Percentiles rank a stretch among this genome's conserved stretches.
Conservation (phyloP, 2,797 vertebrate species). For the Crenichthys baileyi region DNA sequence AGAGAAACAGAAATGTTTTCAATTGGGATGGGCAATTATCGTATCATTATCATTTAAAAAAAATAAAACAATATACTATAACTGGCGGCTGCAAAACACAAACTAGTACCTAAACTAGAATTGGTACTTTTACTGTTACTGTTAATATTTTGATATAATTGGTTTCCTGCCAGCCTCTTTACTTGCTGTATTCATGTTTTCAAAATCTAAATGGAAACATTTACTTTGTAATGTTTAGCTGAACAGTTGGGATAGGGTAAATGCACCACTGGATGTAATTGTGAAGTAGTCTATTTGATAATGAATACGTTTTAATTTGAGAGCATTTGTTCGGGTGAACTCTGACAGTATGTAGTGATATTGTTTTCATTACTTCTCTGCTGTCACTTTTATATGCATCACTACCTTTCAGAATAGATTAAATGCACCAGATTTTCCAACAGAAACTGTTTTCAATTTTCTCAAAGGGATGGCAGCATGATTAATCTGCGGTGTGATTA, state of each 20-base stretch:
- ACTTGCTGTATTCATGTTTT: not conserved
- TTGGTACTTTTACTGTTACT: not conserved
- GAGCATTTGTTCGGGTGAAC: not conserved
- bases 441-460: not conserved
- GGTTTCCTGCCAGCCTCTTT: not conserved
- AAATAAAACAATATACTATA: not conserved
- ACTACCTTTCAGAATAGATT: not conserved
- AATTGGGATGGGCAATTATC: not conserved
- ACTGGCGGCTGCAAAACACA: not conserved
- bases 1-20: not conserved
- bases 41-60: not conserved
- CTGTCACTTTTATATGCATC: not conserved
- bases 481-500: not conserved
- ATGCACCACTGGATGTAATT: not conserved
- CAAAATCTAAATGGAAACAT: not conserved
- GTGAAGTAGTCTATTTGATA: not conserved
- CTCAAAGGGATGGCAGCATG: not conserved
- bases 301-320: not conserved
- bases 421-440: not conserved
- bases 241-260: not conserved
- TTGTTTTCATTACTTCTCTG: not conserved
- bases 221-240: not conserved
- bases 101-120: not conserved
- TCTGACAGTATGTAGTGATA: not conserved
- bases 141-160: not conserved